These are phyloP conservation scores for Parthenolecanium corni DNA, from an alignment of 2,888 invertebrate species.

Conservation along the genomic window DNA sequence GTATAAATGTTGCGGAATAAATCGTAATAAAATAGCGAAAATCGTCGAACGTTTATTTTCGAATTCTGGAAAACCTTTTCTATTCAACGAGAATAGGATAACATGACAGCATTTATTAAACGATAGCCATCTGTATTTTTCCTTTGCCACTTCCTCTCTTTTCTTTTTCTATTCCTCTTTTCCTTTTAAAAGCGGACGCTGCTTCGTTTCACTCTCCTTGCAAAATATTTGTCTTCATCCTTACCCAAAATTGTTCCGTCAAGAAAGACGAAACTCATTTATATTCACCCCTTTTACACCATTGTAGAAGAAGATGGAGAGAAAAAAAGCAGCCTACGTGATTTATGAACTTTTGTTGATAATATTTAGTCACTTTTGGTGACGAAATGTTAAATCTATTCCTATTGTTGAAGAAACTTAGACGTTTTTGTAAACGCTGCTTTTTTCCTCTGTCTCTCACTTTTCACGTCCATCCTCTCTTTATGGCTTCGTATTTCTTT, in stretches of 20 bases:
- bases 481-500: too few relatives aligned
- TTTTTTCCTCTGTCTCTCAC: too few relatives aligned
- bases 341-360: slow-evolving; percentile 19
- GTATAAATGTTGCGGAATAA: slow-evolving; percentile 7
- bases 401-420: background rate
- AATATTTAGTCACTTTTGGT: slow-evolving; percentile 10
- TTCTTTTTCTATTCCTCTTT: too few relatives aligned
- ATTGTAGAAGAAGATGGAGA: background rate
- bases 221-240: slow-evolving; percentile 14
- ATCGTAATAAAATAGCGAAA: slow-evolving; percentile 10
- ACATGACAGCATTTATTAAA: slow-evolving; percentile 17
- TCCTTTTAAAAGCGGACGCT: too few relatives aligned
- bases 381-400: slow-evolving; percentile 9
- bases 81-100: background rate
- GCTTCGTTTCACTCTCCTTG: background rate
- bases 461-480: too few relatives aligned
- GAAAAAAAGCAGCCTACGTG: background rate
- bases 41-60: slow-evolving; percentile 9
- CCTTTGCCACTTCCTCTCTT: too few relatives aligned
- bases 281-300: slow-evolving; percentile 14
- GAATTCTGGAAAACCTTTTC: background rate
- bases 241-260: slow-evolving; percentile 3
- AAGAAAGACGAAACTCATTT: slow-evolving; percentile 16
- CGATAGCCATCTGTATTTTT: slow-evolving; percentile 17
- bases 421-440: background rate